Evolutionary conservation across 2,113 vertebrate genomes (phyloP).

Genomic region (Dipodomys merriami): DNA sequence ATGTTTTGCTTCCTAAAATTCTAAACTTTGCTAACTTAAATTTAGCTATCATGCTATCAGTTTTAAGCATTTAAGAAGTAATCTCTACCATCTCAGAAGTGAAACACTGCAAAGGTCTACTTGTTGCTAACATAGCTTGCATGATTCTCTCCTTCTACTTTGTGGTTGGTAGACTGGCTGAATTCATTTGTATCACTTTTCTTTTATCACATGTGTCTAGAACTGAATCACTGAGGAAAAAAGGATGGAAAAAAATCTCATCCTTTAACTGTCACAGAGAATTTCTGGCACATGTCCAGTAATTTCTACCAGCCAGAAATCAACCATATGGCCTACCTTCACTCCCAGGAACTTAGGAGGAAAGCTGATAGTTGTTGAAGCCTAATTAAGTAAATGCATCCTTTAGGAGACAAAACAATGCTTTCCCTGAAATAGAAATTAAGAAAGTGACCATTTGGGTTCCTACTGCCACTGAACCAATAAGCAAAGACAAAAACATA

Average conservation of each 20-base stretch:
- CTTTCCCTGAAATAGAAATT: not conserved
- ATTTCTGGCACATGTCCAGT: not conserved
- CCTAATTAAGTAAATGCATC: not conserved
- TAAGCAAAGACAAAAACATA: not conserved
- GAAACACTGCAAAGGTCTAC: not conserved
- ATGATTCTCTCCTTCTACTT: not conserved
- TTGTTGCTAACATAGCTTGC: not conserved
- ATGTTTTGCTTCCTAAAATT: not conserved
- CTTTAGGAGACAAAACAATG: not conserved
- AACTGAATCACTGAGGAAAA: not conserved
- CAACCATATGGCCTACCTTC: not conserved
- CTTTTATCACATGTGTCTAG: not conserved
- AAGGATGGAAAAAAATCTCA: not conserved
- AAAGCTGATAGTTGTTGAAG: not conserved
- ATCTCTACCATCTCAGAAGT: not conserved
- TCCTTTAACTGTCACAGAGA: not conserved
- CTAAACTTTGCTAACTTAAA: not conserved
- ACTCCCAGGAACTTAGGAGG: not conserved
- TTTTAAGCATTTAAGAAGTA: not conserved
- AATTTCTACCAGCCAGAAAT: not conserved
- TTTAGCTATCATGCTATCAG: not conserved
- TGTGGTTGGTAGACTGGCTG: not conserved
- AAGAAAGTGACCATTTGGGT: not conserved
- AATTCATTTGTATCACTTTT: not conserved
- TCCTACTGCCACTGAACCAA: not conserved